Percentiles rank a stretch among this genome's conserved stretches.
phyloP scores from a whole-genome alignment of 2,113 vertebrate species.

The Morphnarchus princeps region DNA sequence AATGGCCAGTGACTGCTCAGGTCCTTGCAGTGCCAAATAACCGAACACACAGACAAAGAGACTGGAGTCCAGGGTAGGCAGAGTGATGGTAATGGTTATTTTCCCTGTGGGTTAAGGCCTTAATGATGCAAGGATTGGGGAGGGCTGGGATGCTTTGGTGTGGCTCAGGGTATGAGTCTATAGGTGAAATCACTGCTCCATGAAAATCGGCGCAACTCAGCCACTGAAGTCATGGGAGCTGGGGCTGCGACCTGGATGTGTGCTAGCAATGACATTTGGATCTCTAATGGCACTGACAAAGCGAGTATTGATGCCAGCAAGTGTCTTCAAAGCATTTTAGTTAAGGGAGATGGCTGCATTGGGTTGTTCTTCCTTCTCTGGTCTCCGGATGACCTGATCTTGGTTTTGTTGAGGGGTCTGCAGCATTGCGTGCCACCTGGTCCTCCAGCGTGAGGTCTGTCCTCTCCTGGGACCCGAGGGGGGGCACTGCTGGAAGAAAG shows the following conservation, averaged over 20 bases:
- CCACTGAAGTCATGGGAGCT: not conserved
- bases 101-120: no score
- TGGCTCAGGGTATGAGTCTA: not conserved
- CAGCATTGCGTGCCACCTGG: accelerated
- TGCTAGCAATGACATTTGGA: not conserved
- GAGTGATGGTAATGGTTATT: accelerated
- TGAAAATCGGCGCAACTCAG: not conserved
- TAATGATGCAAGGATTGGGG: not conserved
- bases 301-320: not conserved
- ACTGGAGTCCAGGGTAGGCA: not conserved
- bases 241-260: not conserved
- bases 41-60: accelerated
- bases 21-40: not conserved
- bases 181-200: not conserved
- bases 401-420: not conserved
- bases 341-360: not conserved
- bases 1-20: not conserved
- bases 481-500: not conserved
- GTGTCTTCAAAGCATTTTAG: accelerated
- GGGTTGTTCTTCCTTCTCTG: not conserved
- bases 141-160: not conserved
- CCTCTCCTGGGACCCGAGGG: not conserved
- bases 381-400: not conserved
- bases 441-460: accelerated
- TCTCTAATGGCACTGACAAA: not conserved